Base-by-base conservation (phyloP, 2,113 vertebrate species). In the Pheucticus melanocephalus region DNA sequence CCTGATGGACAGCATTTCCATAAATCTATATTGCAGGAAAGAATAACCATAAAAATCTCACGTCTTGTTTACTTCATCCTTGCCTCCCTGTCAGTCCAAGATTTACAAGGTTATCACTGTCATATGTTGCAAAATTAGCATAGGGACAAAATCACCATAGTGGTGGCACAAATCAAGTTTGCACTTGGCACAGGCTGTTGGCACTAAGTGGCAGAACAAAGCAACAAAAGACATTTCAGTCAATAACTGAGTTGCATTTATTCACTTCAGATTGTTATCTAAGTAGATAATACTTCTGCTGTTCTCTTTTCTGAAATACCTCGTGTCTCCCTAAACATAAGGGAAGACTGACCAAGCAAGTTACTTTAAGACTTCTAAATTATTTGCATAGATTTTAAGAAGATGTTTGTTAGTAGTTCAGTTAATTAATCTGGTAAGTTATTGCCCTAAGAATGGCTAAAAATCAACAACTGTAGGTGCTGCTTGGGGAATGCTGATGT, bases 281-380 rank as follows among this genome's bases (percentile, higher is more conserved):
- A n/a, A 85, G 71, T 27, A 91, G 88, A 65, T 79, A 87, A 33
- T 31, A 61, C 90, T 87, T 88, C 78, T 93, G 40, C 22, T 64
- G 37, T 85, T 93, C 53, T 85, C 28, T 42, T 82, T 90, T 94
- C 59, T 92, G 70, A 92, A 90, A 68, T 90, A 61, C 28, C 31
- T 79, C 37, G n/a, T 30, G n/a, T 79, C 81, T 64, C 61, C 28
- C 70, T n/a, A 37, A 89, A 88, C 28, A 17, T 5, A 82, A 94
- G n/a, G 66, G 37, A 85, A 64, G 37, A 37, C 10, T 51, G 28
- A 40, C 13, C 13, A 16, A 1, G 2, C 11, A 47, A 63, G 53
- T 79, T 79, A 72, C 65, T 85, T 68, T 56, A 33, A 79, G 40
- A 18, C 28, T 77, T 86, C 22, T 45, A 54, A 50, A 64, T 76